phyloP scores from a whole-genome alignment of 2,888 invertebrate genomes.

The Alsophila aescularia region DNA sequence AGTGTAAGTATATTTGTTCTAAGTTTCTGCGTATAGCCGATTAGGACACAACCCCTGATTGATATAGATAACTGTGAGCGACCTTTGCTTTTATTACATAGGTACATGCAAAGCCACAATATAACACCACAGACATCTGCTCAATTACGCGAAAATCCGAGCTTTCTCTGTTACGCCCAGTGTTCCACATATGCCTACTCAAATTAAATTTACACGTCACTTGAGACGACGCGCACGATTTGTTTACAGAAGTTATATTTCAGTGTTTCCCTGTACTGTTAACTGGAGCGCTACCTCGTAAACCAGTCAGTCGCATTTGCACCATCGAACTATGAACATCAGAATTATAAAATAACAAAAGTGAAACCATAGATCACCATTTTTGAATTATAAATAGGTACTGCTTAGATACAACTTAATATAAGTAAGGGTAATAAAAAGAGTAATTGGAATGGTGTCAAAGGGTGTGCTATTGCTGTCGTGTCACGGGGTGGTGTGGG shows the following conservation, averaged over 20 bases:
- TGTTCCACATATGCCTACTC: constrained; percentile 46
- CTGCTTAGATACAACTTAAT: not conserved
- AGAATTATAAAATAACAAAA: constrained; percentile 25
- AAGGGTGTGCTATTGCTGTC: constrained; percentile 58
- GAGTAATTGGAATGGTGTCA: constrained; percentile 53
- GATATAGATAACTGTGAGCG: too few relatives aligned
- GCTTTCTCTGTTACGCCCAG: constrained; percentile 49
- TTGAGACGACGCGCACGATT: constrained; percentile 57
- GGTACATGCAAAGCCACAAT: too few relatives aligned
- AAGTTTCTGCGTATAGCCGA: too few relatives aligned
- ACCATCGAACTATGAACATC: constrained; percentile 57
- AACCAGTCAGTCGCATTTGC: constrained; percentile 62
- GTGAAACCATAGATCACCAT: constrained; percentile 10
- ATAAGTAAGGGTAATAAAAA: constrained; percentile 8
- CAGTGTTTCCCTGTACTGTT: constrained; percentile 66
- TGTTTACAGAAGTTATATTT: constrained; percentile 75
- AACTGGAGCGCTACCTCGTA: constrained; percentile 62
- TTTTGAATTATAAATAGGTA: not conserved
- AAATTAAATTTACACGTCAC: constrained; percentile 76
- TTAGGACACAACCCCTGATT: too few relatives aligned
- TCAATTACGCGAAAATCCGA: constrained; percentile 14
- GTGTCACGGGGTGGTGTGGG: constrained; percentile 65
- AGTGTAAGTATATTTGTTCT: too few relatives aligned
- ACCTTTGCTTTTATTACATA: too few relatives aligned
- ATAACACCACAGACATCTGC: not conserved